These are phyloP conservation scores for Morone saxatilis DNA, from an alignment of 2,113 vertebrate genomes.

Conservation along the genomic window DNA sequence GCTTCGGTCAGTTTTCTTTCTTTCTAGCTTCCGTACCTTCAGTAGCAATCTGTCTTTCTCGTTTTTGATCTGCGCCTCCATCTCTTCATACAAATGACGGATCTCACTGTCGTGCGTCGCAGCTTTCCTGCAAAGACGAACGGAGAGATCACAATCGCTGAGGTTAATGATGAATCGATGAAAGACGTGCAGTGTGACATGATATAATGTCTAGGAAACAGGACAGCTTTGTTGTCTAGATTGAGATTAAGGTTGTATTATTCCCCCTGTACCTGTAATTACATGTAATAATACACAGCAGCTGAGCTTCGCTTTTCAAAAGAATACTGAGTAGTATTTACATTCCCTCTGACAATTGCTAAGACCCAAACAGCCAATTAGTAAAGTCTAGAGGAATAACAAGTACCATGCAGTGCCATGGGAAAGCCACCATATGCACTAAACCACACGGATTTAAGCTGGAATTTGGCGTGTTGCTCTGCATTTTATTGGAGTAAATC, in stretches of 20 bases:
- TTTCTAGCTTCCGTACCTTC: constrained; percentile 79
- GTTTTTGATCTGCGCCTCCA: constrained; percentile 94
- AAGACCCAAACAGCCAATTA: constrained; percentile 65
- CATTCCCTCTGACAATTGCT: constrained; percentile 54
- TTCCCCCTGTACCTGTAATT: constrained; percentile 4
- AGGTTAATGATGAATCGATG: not conserved
- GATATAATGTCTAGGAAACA: constrained; percentile 12
- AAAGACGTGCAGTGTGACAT: not conserved
- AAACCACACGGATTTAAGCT: not conserved
- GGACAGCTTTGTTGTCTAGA: constrained; percentile 20
- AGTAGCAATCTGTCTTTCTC: constrained; percentile 90
- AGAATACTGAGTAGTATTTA: constrained; percentile 50
- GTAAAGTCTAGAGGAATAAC: constrained; percentile 41
- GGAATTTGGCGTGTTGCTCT: not conserved
- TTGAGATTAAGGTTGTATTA: constrained; percentile 10
- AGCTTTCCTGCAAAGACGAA: constrained; percentile 85
- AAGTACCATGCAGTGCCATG: constrained; percentile 45
- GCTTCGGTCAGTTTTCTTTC: not conserved
- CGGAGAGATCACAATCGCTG: not conserved
- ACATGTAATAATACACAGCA: constrained; percentile 17
- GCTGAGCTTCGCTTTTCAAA: constrained; percentile 24
- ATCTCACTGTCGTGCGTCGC: constrained; percentile 92
- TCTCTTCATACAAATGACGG: constrained; percentile 93
- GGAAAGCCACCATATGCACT: constrained; percentile 2
- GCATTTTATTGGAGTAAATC: not conserved